Evolutionary conservation across 2,888 invertebrate genomes (phyloP).

Genomic region (Heliconius cydno): DNA sequence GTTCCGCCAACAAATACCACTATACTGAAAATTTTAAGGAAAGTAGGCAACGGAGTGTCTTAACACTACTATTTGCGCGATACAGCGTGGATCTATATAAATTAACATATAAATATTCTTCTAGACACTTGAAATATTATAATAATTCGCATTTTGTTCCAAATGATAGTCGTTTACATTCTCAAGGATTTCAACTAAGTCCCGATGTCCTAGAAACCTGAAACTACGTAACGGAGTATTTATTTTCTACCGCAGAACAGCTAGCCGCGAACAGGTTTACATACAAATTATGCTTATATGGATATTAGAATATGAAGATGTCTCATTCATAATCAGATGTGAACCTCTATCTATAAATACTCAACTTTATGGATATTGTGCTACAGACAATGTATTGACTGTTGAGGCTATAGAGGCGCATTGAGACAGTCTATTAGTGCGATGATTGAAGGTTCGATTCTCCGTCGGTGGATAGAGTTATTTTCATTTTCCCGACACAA

Average conservation of each 20-base stretch:
- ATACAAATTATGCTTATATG: constrained; percentile 41
- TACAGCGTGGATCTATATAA: not conserved
- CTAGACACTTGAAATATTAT: not conserved
- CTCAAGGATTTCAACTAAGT: constrained; percentile 46
- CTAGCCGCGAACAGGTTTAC: constrained; percentile 36
- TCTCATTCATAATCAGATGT: constrained; percentile 34
- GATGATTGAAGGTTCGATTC: not conserved
- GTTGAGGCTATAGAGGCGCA: not conserved
- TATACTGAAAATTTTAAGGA: not conserved
- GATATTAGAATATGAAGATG: constrained; percentile 42
- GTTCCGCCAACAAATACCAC: not conserved
- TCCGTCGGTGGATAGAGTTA: not conserved
- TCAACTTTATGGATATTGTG: constrained; percentile 31
- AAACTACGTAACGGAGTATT: constrained; percentile 42
- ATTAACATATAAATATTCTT: not conserved
- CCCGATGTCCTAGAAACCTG: constrained; percentile 48
- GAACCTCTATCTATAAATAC: constrained; percentile 29
- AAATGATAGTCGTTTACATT: constrained; percentile 30
- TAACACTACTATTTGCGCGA: not conserved
- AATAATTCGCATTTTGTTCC: constrained; percentile 14
- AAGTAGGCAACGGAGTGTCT: not conserved
- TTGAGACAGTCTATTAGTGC: not conserved
- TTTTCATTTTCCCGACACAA: not conserved
- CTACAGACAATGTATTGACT: constrained; percentile 2
- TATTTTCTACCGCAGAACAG: constrained; percentile 35